A percentile compares a stretch with the other conserved stretches of the same genome.
Conservation (phyloP, 2,888 invertebrate species). For the Rhaphigaster nebulosa region DNA sequence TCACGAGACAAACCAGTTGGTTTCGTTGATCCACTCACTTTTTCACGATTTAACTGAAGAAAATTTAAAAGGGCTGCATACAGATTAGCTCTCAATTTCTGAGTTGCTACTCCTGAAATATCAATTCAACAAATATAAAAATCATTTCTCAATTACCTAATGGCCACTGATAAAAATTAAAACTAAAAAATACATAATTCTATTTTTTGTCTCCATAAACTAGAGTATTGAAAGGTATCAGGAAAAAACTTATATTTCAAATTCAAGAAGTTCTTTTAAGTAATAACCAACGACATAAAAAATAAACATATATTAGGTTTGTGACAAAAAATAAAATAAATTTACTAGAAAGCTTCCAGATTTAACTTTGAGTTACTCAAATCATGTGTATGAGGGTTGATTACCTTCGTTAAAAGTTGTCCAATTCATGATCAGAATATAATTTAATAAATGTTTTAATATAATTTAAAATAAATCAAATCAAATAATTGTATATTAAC, state of each 20-base stretch:
- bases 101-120: conserved; percentile 78
- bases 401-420: no score
- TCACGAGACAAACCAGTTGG: conserved; percentile 29
- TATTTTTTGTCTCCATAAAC: neutral
- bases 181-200: neutral
- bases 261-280: no score
- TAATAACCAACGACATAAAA: no score
- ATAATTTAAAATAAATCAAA: neutral
- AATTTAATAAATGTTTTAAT: neutral
- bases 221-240: neutral
- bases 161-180: neutral
- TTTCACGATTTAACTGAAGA: conserved; percentile 79
- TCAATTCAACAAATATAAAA: conserved; percentile 44
- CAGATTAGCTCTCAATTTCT: conserved; percentile 87
- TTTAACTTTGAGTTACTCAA: no score
- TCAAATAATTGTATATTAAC: conserved; percentile 52
- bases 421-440: no score
- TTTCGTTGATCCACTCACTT: conserved; percentile 55
- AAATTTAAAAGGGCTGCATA: conserved; percentile 88
- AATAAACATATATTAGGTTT: no score
- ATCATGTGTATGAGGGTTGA: no score
- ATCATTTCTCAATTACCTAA: neutral
- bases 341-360: no score
- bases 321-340: no score
- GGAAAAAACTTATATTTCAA: neutral